phyloP scores from a whole-genome alignment of 2,797 vertebrate genomes.

The Chaunax sp. region DNA sequence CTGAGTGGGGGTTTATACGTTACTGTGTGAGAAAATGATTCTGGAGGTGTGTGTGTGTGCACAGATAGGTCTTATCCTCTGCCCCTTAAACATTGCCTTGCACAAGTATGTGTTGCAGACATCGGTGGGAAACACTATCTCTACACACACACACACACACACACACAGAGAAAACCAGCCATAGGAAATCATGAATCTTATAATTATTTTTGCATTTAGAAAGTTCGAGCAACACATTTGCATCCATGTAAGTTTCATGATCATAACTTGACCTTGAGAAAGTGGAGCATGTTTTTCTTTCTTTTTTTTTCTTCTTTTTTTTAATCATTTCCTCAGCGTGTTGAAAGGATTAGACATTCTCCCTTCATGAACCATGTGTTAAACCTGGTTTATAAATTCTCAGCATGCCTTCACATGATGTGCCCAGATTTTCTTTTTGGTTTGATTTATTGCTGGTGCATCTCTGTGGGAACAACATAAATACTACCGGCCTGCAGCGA shows the following conservation, averaged over 20 bases:
- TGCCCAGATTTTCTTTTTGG: conserved; percentile 27
- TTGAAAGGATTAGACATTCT: conserved; percentile 15
- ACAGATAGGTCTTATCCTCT: conserved; percentile 32
- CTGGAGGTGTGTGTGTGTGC: conserved; percentile 17
- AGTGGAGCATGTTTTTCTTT: conserved; percentile 11
- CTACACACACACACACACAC: not conserved
- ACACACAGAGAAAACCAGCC: not conserved
- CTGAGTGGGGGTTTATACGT: not conserved
- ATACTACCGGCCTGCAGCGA: conserved; percentile 39
- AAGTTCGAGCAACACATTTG: conserved; percentile 12
- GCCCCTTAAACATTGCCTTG: conserved; percentile 21
- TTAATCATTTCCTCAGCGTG: not conserved
- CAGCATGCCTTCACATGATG: conserved; percentile 12
- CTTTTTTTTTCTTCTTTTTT: too few species aligned
- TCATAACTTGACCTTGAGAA: conserved; percentile 34
- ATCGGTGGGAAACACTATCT: conserved; percentile 8
- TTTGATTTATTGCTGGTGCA: conserved; percentile 51
- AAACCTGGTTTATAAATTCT: conserved; percentile 20
- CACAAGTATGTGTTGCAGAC: conserved; percentile 48
- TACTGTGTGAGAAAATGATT: conserved; percentile 20
- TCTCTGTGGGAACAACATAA: conserved; percentile 42
- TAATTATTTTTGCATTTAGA: not conserved
- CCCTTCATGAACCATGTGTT: conserved; percentile 19
- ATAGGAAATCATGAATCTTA: not conserved
- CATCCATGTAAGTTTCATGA: not conserved